These are phyloP conservation scores for Meloidogyne exigua DNA, from an alignment of 1,140 invertebrate genomes.

Conservation along the genomic window DNA sequence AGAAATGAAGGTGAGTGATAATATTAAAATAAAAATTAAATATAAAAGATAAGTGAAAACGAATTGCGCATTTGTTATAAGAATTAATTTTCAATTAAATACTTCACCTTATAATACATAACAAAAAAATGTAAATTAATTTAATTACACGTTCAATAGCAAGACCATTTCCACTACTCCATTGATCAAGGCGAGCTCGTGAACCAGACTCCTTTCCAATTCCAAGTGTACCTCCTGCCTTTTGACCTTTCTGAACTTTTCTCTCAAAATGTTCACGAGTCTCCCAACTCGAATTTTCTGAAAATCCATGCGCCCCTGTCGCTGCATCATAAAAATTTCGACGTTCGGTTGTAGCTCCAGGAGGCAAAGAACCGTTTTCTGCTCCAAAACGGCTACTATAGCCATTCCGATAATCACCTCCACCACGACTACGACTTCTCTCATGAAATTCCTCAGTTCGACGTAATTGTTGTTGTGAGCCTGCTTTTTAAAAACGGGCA, in stretches of 20 bases:
- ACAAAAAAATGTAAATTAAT: not conserved
- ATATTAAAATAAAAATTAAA: too few relatives aligned
- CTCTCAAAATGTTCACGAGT: slow-evolving; percentile 60
- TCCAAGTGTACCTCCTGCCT: not conserved
- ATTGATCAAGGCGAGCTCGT: slow-evolving; percentile 15
- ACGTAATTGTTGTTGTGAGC: slow-evolving; percentile 27
- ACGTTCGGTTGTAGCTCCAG: slow-evolving; percentile 12
- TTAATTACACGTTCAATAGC: slow-evolving; percentile 24
- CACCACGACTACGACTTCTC: slow-evolving; percentile 18
- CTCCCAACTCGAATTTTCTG: slow-evolving; percentile 57
- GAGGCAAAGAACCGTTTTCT: slow-evolving; percentile 10
- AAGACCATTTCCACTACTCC: slow-evolving; percentile 6
- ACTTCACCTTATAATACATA: not conserved
- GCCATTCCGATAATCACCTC: slow-evolving; percentile 39
- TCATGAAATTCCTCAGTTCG: slow-evolving; percentile 3
- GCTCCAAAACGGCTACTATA: slow-evolving; percentile 1
- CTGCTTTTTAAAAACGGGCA: not conserved
- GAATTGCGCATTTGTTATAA: not conserved
- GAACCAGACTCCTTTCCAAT: not conserved
- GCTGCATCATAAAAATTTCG: slow-evolving; percentile 43
- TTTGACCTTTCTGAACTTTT: slow-evolving; percentile 51
- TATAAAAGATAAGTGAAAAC: not conserved
- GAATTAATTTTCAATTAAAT: too few relatives aligned
- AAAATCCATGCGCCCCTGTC: slow-evolving; percentile 46
- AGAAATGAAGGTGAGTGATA: too few relatives aligned